Evolutionary conservation across 2,888 invertebrate species (phyloP), one percentile per base, ranked within the genome.

Genomic region (Sesia bembeciformis): DNA sequence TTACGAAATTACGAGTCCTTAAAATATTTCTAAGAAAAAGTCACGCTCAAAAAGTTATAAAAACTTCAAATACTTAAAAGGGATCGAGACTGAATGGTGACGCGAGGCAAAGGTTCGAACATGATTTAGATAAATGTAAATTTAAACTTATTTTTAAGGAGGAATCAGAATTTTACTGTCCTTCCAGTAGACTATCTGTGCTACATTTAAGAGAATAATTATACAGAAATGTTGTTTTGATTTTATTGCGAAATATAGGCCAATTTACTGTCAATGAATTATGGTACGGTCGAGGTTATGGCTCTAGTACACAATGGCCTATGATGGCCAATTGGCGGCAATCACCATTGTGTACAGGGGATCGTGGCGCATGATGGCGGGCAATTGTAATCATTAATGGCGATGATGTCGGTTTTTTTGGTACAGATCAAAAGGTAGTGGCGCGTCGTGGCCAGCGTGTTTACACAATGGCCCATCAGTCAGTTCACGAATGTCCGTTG

Each of bases 91-190:
- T 46, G 3, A 46, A 46, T 8, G 23, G 23, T 23, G 23, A 23
- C 2, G 23, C 23, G 2, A 23, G 23, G 23, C 23, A 23, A 23
- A 23, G 23, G 23, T 23, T 23, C 23, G 23, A 23, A 42, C 7
- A 5, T 7, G 7, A 42, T 42, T 42, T 42, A 42, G 7, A 46
- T 46, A 23, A 50, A 50, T 50, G 50, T 7, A 5, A 50, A 50
- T 50, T 50, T 7, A 38, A 39, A 58, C 65, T 63, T 58, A 59
- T 54, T 61, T 62, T 64, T 68, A 61, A 65, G 69, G 65, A 77
- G 75, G 75, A 80, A 69, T 70, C 72, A 67, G 66, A 66, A 64
- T 66, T 67, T 65, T 74, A 79, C 84, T 85, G 84, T 84, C 84
- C 85, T 83, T 81, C 76, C 69, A 58, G 55, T 60, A 65, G 57